These are phyloP conservation scores for Lepidostoma basale DNA, from an alignment of 1,140 invertebrate species.

Conservation along the genomic window DNA sequence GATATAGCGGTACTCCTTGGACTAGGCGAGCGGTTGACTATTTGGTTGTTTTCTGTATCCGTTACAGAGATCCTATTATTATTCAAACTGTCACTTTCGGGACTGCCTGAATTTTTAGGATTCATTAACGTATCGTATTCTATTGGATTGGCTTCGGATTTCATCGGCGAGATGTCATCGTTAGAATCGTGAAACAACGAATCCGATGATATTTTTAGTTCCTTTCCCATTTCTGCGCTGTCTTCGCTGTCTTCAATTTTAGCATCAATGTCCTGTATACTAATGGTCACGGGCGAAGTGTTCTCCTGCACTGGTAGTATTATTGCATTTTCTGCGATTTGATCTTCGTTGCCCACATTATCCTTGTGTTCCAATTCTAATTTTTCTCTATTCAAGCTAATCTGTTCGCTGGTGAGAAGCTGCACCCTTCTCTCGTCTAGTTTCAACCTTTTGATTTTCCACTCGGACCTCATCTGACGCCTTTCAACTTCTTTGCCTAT, in stretches of 20 bases:
- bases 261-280: not conserved
- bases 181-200: not conserved
- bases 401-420: slow-evolving; percentile 56
- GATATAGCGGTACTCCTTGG: not conserved
- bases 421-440: slow-evolving; percentile 63
- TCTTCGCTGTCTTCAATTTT: not conserved
- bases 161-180: not conserved
- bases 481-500: slow-evolving; percentile 63
- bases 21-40: not conserved
- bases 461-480: slow-evolving; percentile 60
- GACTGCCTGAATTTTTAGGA: not conserved
- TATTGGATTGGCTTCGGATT: not conserved
- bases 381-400: slow-evolving; percentile 58
- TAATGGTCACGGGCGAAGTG: not conserved
- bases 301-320: not conserved
- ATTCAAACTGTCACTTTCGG: slow-evolving; percentile 9
- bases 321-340: not conserved
- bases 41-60: slow-evolving; percentile 8
- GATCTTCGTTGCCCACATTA: not conserved
- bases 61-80: not conserved
- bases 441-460: slow-evolving; percentile 65
- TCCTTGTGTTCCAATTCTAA: slow-evolving; percentile 55
- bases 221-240: slow-evolving; percentile 1
- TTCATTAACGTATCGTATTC: not conserved
- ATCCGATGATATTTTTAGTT: slow-evolving; percentile 8